Evolutionary conservation across 2,888 invertebrate genomes (phyloP).

Genomic region (Aleiodes alternator): DNA sequence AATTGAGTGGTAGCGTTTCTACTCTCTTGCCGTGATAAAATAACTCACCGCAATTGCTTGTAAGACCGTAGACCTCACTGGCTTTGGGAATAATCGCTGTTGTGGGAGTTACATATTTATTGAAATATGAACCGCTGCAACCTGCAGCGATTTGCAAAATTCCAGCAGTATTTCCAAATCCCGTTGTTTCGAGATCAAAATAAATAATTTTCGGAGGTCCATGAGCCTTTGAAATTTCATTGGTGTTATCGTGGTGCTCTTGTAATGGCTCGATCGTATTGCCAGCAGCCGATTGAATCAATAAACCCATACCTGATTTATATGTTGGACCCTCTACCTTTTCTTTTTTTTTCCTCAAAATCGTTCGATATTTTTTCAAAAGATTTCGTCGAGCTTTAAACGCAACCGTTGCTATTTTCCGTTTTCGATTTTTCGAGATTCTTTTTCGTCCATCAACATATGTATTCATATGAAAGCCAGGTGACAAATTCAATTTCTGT

Average conservation of each 20-base stretch:
- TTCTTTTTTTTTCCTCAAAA: too few relatives aligned
- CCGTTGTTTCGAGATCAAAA: constrained; percentile 48
- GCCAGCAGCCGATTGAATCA: constrained; percentile 36
- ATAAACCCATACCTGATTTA: constrained; percentile 48
- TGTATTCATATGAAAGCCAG: constrained; percentile 27
- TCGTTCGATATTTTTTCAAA: neutral
- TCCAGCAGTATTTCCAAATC: constrained; percentile 26
- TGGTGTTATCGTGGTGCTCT: neutral
- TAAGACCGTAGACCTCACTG: constrained; percentile 34
- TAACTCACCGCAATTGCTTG: constrained; percentile 23
- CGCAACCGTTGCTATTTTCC: constrained; percentile 36
- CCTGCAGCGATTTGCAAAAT: constrained; percentile 45
- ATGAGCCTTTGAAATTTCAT: neutral
- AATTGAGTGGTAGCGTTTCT: constrained; percentile 28
- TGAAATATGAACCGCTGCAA: constrained; percentile 17
- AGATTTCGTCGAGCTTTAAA: constrained; percentile 35
- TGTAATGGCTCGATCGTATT: constrained; percentile 27
- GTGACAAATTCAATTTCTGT: constrained; percentile 32
- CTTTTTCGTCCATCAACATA: constrained; percentile 17
- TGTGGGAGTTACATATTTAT: constrained; percentile 22
- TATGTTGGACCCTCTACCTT: constrained; percentile 15
- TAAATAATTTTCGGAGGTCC: constrained; percentile 24
- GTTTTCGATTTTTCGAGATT: constrained; percentile 30
- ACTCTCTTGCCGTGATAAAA: neutral
- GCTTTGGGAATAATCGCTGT: constrained; percentile 33